Percentiles rank a stretch among this genome's conserved stretches.
Conservation (phyloP, 1,140 invertebrate genomes). For the Lamellibrachia luymesi region DNA sequence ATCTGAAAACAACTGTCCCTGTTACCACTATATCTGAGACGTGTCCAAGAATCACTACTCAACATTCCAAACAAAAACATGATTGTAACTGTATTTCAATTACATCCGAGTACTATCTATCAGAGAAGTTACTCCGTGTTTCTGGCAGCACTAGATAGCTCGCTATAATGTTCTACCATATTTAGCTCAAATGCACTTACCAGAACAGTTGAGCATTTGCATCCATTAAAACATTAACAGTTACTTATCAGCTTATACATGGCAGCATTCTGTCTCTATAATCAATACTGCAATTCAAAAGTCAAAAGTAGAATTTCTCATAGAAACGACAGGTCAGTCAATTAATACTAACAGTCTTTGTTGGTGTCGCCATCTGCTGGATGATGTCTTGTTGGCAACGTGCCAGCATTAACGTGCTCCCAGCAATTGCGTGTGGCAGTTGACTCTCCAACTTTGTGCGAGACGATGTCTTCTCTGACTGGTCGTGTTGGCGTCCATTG, state of each 20-base stretch:
- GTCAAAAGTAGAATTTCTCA: no score
- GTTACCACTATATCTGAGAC: not conserved
- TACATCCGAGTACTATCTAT: not conserved
- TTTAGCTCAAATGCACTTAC: no score
- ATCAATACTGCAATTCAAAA: no score
- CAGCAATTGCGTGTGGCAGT: conserved; percentile 19
- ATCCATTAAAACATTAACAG: no score
- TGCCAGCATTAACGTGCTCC: not conserved
- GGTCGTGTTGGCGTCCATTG: not conserved
- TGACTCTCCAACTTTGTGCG: not conserved
- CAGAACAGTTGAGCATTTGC: no score
- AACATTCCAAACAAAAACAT: not conserved
- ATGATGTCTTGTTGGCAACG: not conserved
- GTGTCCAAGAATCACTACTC: not conserved
- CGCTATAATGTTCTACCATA: no score
- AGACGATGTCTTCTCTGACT: not conserved
- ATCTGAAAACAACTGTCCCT: not conserved
- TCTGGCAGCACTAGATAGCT: no score
- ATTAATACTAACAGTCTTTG: not conserved
- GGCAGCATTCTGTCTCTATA: no score
- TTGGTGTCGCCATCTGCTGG: not conserved
- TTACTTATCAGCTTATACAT: no score
- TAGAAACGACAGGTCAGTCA: not conserved
- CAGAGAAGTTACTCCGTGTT: no score
- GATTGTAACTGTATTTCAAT: not conserved